Evolutionary conservation across 2,888 invertebrate genomes (phyloP), one percentile per base, ranked within the genome.

Genomic region (Drosophila monieri): DNA sequence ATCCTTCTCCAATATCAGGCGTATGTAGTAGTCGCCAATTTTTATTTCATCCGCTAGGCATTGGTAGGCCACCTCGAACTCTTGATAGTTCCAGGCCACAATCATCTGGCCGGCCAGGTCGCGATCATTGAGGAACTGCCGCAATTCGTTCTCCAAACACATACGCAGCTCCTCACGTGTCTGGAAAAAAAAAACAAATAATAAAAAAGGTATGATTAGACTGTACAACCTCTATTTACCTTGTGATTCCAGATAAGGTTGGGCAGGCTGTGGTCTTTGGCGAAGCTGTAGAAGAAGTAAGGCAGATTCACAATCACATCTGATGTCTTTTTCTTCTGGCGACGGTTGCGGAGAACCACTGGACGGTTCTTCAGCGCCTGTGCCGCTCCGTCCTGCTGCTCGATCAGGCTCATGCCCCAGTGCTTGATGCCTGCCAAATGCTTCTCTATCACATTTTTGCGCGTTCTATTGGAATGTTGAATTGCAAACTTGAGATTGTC

Each of bases 171-270:
- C 99, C 92, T 99, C 99, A 52, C 99, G 94, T 0, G 99, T 99
- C 96, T 97, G 89, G 25, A 6, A 2, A 88, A 41, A n/a, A 6
- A 1, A 2, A 6, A 1, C 2, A 18, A 1, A 18, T 18, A 18
- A 41, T 8, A 10, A 3, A 2, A n/a, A 32, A 15, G 4, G 6
- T 3, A 3, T 1, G 12, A 2, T 21, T 0, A 2, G 4, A 6
- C 0, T 3, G 4, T 1, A 47, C 15, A 9, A 18, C 1, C 12
- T 8, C 1, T 2, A n/a, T 6, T 90, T 85, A 96, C 97, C 92
- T 98, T 98, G 89, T 98, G 98, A 91, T 99, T 99, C 99, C 99
- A 99, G 88, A 99, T 98, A 41, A 99, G 93, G 92, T 99, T 98
- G 0, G 99, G 97, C 91, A 97, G 94, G 61, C 97, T 95, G 90